These are phyloP conservation scores for Notodonta ziczac DNA, from an alignment of 2,888 invertebrate species.

Conservation along the genomic window DNA sequence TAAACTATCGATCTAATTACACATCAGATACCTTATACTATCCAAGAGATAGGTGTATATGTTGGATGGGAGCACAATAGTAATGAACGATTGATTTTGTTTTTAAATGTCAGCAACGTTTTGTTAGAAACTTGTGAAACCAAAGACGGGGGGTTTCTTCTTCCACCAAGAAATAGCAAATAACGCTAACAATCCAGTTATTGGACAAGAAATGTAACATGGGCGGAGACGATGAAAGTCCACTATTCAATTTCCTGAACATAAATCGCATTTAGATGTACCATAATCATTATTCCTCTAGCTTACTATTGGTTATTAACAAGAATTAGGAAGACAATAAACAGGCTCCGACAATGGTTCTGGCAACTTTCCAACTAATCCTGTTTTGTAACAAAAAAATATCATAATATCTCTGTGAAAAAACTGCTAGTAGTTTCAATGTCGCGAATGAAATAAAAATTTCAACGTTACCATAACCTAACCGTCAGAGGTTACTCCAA, in stretches of 20 bases:
- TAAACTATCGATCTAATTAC: slow-evolving; percentile 53
- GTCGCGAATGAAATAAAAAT: neutral
- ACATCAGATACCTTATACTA: slow-evolving; percentile 29
- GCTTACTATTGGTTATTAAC: neutral
- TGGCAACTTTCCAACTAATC: slow-evolving; percentile 3
- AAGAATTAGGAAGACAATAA: slow-evolving; percentile 1
- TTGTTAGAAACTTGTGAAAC: no score
- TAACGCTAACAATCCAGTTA: no score
- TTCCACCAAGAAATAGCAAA: no score
- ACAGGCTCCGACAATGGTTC: neutral
- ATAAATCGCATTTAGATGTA: no score
- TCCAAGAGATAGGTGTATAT: slow-evolving; percentile 22
- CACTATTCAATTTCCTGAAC: no score
- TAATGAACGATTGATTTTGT: slow-evolving; percentile 2
- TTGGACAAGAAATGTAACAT: no score
- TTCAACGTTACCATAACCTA: neutral
- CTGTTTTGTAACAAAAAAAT: neutral
- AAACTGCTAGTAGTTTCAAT: neutral
- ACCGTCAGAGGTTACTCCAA: slow-evolving; percentile 8
- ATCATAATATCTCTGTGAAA: no score
- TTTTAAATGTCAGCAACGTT: neutral
- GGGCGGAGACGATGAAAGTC: no score
- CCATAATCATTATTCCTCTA: no score
- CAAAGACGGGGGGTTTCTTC: no score
- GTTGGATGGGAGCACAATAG: slow-evolving; percentile 7